Evolutionary conservation across 2,888 invertebrate species (phyloP).

Genomic region (Drosophila lutescens): DNA sequence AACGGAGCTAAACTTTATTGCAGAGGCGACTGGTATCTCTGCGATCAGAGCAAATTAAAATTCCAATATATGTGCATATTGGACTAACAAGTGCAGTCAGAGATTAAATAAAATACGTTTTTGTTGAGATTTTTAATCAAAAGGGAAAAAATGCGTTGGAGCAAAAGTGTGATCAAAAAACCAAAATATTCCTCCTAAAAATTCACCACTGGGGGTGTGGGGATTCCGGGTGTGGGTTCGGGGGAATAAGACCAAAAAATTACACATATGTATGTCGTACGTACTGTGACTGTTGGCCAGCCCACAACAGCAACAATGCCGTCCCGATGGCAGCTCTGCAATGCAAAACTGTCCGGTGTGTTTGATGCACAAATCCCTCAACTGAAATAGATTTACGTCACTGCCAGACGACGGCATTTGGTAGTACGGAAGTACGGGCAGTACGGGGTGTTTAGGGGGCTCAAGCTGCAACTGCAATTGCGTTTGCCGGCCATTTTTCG

Average conservation of each 20-base stretch:
- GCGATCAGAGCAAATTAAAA: conserved; percentile 67
- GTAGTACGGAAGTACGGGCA: neutral
- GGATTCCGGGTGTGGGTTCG: neutral
- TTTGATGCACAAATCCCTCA: conserved; percentile 79
- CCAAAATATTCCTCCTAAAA: conserved; percentile 15
- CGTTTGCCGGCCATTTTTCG: conserved; percentile 41
- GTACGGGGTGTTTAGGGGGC: conserved; percentile 34
- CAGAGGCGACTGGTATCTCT: conserved; percentile 31
- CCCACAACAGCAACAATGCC: conserved; percentile 36
- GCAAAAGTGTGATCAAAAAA: conserved; percentile 30
- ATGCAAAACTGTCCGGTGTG: conserved; percentile 76
- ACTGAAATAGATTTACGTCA: conserved; percentile 81
- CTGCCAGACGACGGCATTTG: conserved; percentile 61
- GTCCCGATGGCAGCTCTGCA: conserved; percentile 38
- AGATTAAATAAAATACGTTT: conserved; percentile 72
- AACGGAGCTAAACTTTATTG: conserved; percentile 9
- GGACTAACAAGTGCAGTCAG: conserved; percentile 42
- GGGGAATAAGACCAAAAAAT: conserved; percentile 35
- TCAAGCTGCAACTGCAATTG: conserved; percentile 30
- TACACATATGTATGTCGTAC: conserved; percentile 51
- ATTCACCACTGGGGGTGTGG: conserved; percentile 12
- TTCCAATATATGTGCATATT: conserved; percentile 65
- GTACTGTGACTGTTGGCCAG: conserved; percentile 50
- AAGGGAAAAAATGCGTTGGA: conserved; percentile 20
- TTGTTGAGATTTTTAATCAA: conserved; percentile 67